A percentile compares a stretch with the other conserved stretches of the same genome.
phyloP scores from a whole-genome alignment of 2,888 invertebrate genomes.

The Chorisops tibialis region DNA sequence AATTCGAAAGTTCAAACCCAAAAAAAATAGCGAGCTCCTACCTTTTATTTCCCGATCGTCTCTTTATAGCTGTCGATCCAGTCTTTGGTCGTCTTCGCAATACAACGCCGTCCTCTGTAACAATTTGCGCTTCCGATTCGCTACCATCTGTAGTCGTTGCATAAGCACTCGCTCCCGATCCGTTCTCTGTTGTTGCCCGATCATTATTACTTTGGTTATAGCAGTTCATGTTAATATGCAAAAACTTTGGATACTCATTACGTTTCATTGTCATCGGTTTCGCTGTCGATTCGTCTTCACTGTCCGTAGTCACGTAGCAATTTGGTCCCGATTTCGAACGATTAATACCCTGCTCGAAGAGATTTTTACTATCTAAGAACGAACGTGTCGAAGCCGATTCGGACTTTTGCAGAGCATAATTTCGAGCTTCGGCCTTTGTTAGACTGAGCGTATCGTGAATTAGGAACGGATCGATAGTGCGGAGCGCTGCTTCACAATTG shows the following conservation, averaged over 20 bases:
- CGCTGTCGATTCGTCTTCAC: conserved; percentile 45
- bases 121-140: conserved; percentile 33
- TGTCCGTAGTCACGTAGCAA: conserved; percentile 48
- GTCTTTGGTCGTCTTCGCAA: conserved; percentile 54
- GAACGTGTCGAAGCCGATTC: conserved; percentile 44
- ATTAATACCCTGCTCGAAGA: conserved; percentile 49
- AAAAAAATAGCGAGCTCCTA: conserved; percentile 37
- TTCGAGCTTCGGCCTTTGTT: conserved; percentile 33
- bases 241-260: conserved; percentile 46
- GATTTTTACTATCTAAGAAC: conserved; percentile 38
- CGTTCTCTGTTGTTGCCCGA: conserved; percentile 25
- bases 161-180: conserved; percentile 15
- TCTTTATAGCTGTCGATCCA: conserved; percentile 66
- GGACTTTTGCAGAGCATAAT: conserved; percentile 48
- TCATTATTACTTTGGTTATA: conserved; percentile 46
- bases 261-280: conserved; percentile 47
- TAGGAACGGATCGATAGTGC: conserved; percentile 47
- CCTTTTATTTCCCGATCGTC: conserved; percentile 65
- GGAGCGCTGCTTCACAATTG: conserved; percentile 49
- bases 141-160: background rate
- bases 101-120: conserved; percentile 56
- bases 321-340: conserved; percentile 53
- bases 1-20: conserved; percentile 5
- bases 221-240: conserved; percentile 51
- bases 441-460: conserved; percentile 48